Conservation (phyloP, 2,888 invertebrate species). For the Lordiphosa fenestrarum region DNA sequence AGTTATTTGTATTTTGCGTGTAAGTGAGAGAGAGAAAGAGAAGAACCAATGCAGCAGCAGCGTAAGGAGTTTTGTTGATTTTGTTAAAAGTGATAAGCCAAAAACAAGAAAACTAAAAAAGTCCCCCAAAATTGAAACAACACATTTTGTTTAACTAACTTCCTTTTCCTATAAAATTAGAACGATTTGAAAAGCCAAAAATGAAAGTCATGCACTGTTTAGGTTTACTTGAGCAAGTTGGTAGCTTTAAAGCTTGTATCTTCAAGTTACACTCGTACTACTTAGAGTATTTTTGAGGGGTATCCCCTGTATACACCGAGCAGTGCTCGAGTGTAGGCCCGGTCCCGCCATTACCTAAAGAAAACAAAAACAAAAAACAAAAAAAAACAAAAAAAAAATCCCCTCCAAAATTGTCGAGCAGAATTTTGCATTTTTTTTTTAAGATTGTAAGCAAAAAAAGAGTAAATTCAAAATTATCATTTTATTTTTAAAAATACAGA, state of each 20-base stretch:
- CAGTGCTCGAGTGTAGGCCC: constrained; percentile 49
- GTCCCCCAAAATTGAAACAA: constrained; percentile 32
- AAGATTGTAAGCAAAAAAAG: constrained; percentile 45
- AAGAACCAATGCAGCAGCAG: constrained; percentile 31
- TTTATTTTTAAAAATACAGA: constrained; percentile 20
- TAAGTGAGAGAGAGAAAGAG: constrained; percentile 26
- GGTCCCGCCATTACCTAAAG: constrained; percentile 35
- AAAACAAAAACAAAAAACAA: constrained; percentile 11
- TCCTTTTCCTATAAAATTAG: constrained; percentile 42
- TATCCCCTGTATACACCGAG: constrained; percentile 34
- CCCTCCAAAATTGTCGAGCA: constrained; percentile 58
- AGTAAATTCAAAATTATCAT: constrained; percentile 16
- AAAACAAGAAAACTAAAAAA: constrained; percentile 26
- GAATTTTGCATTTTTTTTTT: constrained; percentile 79
- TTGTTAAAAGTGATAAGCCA: constrained; percentile 41
- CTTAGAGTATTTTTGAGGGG: constrained; percentile 65
- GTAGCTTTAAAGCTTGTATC: constrained; percentile 72
- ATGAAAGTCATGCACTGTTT: constrained; percentile 68
- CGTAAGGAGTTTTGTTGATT: constrained; percentile 65
- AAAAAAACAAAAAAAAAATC: constrained; percentile 29
- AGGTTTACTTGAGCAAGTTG: constrained; percentile 69
- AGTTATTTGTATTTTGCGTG: constrained; percentile 67
- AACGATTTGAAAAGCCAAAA: constrained; percentile 63
- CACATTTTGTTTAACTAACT: constrained; percentile 52
- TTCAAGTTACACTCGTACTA: constrained; percentile 63